A percentile compares a stretch with the other conserved stretches of the same genome.
Conservation (phyloP, 2,113 vertebrate genomes). For the Trematomus loennbergii region DNA sequence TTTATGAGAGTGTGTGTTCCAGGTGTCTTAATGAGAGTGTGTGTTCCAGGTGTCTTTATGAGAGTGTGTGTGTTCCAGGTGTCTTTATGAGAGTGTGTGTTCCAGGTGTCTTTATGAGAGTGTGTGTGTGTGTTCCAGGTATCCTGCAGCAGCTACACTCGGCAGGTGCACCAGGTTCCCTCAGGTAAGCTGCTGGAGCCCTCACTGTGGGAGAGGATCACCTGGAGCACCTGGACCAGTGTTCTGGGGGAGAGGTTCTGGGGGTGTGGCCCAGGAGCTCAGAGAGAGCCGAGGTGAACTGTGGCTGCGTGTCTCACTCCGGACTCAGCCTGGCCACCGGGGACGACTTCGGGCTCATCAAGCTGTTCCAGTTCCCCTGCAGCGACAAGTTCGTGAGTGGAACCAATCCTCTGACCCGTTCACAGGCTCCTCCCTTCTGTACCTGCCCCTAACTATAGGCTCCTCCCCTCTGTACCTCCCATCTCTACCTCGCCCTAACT, state of each 20-base stretch:
- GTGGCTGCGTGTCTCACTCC: slow-evolving; percentile 92
- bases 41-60: too few species aligned
- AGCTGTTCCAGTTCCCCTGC: slow-evolving; percentile 97
- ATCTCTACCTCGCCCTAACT: too few species aligned
- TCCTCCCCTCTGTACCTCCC: too few species aligned
- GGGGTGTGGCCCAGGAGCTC: slow-evolving; percentile 95
- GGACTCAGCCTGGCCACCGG: slow-evolving; percentile 93
- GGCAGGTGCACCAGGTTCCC: slow-evolving; percentile 94
- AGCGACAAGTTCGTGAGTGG: slow-evolving; percentile 92
- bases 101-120: too few species aligned
- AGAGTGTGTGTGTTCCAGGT: too few species aligned
- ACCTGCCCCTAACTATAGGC: too few species aligned
- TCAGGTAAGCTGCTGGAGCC: slow-evolving; percentile 91
- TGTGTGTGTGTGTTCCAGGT: slow-evolving; percentile 75
- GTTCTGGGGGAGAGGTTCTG: slow-evolving; percentile 95
- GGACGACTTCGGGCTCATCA: slow-evolving; percentile 96
- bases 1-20: too few species aligned
- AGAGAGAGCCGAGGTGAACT: slow-evolving; percentile 95
- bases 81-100: too few species aligned
- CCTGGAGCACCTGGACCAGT: slow-evolving; percentile 98
- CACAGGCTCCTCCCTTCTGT: too few species aligned
- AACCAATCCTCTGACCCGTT: too few species aligned
- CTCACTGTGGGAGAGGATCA: slow-evolving; percentile 89
- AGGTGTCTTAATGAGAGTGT: too few species aligned
- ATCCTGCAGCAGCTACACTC: slow-evolving; percentile 92